phyloP scores from a whole-genome alignment of 2,888 invertebrate species.

The Troides aeacus region DNA sequence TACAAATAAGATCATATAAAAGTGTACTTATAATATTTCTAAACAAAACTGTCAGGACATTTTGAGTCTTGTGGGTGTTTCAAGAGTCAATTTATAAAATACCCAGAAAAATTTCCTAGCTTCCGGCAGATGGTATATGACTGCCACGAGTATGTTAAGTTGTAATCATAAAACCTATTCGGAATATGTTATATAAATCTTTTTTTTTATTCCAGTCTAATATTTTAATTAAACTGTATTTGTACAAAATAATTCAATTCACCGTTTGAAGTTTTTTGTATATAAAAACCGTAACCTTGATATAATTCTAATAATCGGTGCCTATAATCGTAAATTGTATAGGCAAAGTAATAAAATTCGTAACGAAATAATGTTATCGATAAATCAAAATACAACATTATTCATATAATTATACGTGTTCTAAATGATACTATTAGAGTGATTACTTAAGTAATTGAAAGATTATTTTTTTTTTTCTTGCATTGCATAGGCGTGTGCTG shows the following conservation, averaged over 20 bases:
- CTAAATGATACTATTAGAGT: slow-evolving; percentile 24
- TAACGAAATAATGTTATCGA: slow-evolving; percentile 13
- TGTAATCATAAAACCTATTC: slow-evolving; percentile 2
- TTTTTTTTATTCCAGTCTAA: slow-evolving; percentile 2
- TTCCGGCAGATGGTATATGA: slow-evolving; percentile 13
- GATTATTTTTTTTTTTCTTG: slow-evolving; percentile 8
- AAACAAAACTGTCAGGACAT: background rate
- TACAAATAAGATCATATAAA: background rate
- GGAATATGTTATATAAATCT: background rate
- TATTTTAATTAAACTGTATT: background rate
- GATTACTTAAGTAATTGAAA: slow-evolving; percentile 28
- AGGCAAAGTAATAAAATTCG: slow-evolving; percentile 14
- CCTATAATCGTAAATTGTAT: slow-evolving; percentile 25
- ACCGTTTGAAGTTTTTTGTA: background rate
- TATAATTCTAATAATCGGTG: slow-evolving; percentile 15
- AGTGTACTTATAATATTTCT: background rate
- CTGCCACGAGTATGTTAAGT: background rate
- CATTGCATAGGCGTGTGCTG: slow-evolving; percentile 1
- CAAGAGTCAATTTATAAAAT: slow-evolving; percentile 5
- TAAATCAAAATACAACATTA: slow-evolving; percentile 27
- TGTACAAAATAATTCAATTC: background rate
- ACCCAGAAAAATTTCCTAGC: slow-evolving; percentile 5
- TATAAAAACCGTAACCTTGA: slow-evolving; percentile 15
- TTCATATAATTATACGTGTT: slow-evolving; percentile 21
- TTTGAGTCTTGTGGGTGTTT: background rate